phyloP scores from a whole-genome alignment of 2,888 invertebrate genomes.

The Ophioninae sp. region DNA sequence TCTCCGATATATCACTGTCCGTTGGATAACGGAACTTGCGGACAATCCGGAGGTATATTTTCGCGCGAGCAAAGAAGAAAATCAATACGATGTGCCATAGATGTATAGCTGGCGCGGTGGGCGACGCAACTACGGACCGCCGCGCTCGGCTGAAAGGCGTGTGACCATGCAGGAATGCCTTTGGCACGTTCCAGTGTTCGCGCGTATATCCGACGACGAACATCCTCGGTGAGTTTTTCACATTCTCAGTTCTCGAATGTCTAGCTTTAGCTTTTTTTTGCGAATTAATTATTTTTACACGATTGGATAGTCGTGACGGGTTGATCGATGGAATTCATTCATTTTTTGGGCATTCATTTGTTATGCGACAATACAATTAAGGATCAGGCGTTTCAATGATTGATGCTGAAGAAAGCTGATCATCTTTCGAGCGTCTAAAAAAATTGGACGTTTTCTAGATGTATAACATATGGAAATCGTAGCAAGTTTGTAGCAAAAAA shows the following conservation, averaged over 20 bases:
- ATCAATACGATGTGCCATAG: constrained; percentile 56
- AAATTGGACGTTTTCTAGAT: neutral
- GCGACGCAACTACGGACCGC: constrained; percentile 13
- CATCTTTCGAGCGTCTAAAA: neutral
- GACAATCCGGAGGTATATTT: constrained; percentile 18
- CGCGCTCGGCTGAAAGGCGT: constrained; percentile 15
- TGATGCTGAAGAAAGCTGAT: neutral
- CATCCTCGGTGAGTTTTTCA: constrained; percentile 18
- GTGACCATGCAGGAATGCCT: constrained; percentile 20
- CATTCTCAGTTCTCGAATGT: neutral
- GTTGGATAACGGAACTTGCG: constrained; percentile 22
- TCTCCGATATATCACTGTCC: neutral
- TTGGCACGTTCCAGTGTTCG: constrained; percentile 44
- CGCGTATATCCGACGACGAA: constrained; percentile 25
- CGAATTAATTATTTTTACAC: neutral
- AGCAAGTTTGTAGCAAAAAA: no score
- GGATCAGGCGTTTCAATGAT: neutral
- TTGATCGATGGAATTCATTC: neutral
- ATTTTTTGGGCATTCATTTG: neutral
- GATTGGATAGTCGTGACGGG: neutral
- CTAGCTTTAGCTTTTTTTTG: neutral
- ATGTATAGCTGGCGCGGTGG: constrained; percentile 25
- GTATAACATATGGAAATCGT: neutral
- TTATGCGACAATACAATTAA: neutral
- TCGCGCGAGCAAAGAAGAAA: constrained; percentile 39